These are phyloP conservation scores for Apus apus DNA, from an alignment of 2,113 vertebrate genomes.

Conservation along the genomic window DNA sequence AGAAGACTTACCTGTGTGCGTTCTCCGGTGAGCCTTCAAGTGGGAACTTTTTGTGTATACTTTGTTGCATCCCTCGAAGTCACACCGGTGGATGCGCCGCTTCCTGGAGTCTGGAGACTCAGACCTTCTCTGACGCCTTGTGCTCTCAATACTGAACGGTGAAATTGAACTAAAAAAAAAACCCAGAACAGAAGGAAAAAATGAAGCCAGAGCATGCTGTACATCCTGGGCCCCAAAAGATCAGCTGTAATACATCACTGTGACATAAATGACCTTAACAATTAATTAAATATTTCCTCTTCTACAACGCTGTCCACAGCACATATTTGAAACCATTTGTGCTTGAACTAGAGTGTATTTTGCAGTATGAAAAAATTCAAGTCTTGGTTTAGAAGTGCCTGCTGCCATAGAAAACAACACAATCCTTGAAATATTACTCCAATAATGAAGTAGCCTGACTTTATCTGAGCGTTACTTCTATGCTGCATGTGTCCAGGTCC, in stretches of 20 bases:
- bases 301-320: not conserved
- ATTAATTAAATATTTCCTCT: not conserved
- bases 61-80: slow-evolving; percentile 99
- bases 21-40: slow-evolving; percentile 97
- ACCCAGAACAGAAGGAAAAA: not conserved
- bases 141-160: slow-evolving; percentile 98
- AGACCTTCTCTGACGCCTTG: slow-evolving; percentile 93
- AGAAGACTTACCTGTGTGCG: slow-evolving; percentile 88
- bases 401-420: not conserved
- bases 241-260: not conserved
- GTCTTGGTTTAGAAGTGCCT: not conserved
- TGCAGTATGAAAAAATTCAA: not conserved
- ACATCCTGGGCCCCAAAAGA: not conserved
- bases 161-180: slow-evolving; percentile 88
- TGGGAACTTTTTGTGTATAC: slow-evolving; percentile 99
- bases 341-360: not conserved
- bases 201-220: not conserved
- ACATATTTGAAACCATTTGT: not conserved
- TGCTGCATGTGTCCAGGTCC: not conserved
- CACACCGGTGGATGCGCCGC: slow-evolving; percentile 97
- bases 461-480: not conserved
- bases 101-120: slow-evolving; percentile 98
- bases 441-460: not conserved
- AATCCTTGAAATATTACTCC: not conserved
- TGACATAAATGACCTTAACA: not conserved